A percentile compares a stretch with the other conserved stretches of the same genome.
These are phyloP conservation scores for Cuculus canorus DNA, from an alignment of 2,797 vertebrate species.

Conservation along the genomic window DNA sequence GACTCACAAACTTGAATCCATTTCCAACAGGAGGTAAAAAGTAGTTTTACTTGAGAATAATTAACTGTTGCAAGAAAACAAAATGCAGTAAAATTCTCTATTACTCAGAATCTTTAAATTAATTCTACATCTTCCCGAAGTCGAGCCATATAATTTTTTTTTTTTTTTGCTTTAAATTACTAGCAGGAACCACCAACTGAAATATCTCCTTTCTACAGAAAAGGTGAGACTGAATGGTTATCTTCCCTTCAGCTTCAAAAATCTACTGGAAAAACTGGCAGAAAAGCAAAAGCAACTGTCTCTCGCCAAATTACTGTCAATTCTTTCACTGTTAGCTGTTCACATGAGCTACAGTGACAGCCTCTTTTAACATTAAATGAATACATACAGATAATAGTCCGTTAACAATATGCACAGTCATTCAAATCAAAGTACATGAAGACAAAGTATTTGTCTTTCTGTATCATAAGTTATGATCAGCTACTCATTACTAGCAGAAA, in stretches of 20 bases:
- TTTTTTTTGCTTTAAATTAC: background rate
- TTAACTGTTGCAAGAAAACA: background rate
- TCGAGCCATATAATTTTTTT: background rate
- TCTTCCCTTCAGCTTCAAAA: background rate
- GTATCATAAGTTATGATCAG: background rate
- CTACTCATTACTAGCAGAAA: background rate
- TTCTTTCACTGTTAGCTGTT: background rate
- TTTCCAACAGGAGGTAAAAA: background rate
- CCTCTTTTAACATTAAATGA: background rate
- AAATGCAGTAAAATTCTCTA: background rate
- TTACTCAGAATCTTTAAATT: background rate
- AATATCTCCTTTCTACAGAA: background rate
- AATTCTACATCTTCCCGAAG: background rate
- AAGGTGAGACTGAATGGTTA: background rate
- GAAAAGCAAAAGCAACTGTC: background rate
- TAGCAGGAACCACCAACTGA: background rate
- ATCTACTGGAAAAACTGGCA: background rate
- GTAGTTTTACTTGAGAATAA: conserved; percentile 1
- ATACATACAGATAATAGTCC: background rate
- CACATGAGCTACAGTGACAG: background rate
- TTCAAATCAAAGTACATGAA: background rate
- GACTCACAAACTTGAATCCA: background rate
- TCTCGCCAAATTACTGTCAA: background rate
- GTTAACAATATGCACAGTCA: background rate
- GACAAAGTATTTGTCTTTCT: background rate